A percentile compares a stretch with the other conserved stretches of the same genome.
Evolutionary conservation across 1,140 invertebrate species (phyloP).

Genomic region (Ceratoteleas bidentatus): DNA sequence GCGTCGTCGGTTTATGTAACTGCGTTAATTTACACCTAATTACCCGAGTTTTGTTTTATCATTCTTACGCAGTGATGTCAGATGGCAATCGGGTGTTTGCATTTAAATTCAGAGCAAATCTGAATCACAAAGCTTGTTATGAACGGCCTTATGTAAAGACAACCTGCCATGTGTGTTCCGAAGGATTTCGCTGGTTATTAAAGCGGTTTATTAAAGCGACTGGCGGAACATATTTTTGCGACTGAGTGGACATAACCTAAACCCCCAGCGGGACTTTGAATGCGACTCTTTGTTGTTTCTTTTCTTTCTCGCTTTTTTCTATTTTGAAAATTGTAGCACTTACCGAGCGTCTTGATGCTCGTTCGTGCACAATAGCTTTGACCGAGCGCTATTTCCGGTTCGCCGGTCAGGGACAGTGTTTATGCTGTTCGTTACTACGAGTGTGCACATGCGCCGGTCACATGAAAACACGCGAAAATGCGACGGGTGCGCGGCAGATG

Average conservation of each 20-base stretch:
- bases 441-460: constrained; percentile 18
- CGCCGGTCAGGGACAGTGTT: constrained; percentile 68
- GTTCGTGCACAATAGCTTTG: constrained; percentile 66
- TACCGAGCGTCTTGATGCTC: constrained; percentile 34
- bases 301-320: constrained; percentile 3
- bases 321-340: constrained; percentile 14
- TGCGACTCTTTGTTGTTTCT: too few relatives aligned
- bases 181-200: too few relatives aligned
- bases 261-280: neutral
- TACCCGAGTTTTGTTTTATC: constrained; percentile 20
- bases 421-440: constrained; percentile 32
- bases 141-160: neutral
- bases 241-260: constrained; percentile 20
- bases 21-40: constrained; percentile 29
- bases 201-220: too few relatives aligned
- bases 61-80: constrained; percentile 30
- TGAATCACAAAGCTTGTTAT: constrained; percentile 5
- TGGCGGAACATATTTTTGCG: too few relatives aligned
- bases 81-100: constrained; percentile 5
- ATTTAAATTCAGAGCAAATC: constrained; percentile 32
- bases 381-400: constrained; percentile 69
- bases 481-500: constrained; percentile 11
- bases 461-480: constrained; percentile 19
- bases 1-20: constrained; percentile 15
- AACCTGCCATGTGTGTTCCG: too few relatives aligned